Percentiles rank a stretch among this genome's conserved stretches.
These are phyloP conservation scores for Platysternon megacephalum DNA, from an alignment of 2,113 vertebrate genomes.

Conservation along the genomic window DNA sequence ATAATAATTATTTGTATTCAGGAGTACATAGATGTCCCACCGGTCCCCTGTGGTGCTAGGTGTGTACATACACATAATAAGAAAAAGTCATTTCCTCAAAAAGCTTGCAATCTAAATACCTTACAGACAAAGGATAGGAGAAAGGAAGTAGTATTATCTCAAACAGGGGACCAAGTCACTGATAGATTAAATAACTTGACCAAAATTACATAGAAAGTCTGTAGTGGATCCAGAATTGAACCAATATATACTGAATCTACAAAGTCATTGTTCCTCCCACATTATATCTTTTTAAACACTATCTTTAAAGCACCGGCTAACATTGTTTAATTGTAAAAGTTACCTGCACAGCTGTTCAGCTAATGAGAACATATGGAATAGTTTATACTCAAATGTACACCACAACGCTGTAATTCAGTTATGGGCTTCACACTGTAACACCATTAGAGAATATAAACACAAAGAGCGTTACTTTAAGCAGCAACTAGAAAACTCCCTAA, in stretches of 20 bases:
- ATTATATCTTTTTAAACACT: not conserved
- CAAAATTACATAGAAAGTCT: not conserved
- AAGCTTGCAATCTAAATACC: not conserved
- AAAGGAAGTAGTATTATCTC: not conserved
- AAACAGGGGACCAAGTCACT: not conserved
- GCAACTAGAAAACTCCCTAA: no score
- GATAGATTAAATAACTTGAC: not conserved
- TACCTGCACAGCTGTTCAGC: not conserved
- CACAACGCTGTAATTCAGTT: not conserved
- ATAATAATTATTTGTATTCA: not conserved
- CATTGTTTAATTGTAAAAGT: not conserved
- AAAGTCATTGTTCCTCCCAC: rapidly evolving
- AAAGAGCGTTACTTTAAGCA: no score
- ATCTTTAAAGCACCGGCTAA: not conserved
- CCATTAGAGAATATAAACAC: not conserved
- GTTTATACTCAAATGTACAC: not conserved
- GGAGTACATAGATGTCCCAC: not conserved
- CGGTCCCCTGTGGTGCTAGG: rapidly evolving
- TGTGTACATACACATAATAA: not conserved
- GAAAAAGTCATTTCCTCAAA: not conserved
- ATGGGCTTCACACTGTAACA: not conserved
- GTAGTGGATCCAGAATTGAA: not conserved
- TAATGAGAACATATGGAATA: not conserved
- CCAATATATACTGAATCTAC: no score
- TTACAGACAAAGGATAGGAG: not conserved